These are phyloP conservation scores for Smutsia gigantea DNA, from an alignment of 2,797 vertebrate genomes.

Conservation along the genomic window DNA sequence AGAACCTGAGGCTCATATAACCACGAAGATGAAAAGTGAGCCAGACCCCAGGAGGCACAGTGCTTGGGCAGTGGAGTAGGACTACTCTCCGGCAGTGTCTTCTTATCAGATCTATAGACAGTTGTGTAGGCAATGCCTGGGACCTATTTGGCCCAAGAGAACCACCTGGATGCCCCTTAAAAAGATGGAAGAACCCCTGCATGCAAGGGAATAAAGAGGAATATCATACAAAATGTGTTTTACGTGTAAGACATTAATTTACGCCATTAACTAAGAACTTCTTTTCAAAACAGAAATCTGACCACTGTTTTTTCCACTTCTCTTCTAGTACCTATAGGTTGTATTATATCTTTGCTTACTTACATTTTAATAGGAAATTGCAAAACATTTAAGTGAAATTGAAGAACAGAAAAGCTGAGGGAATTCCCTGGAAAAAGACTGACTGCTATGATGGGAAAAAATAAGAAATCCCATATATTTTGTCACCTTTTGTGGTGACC, in stretches of 20 bases:
- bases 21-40: too few species aligned
- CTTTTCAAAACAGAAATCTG: not conserved
- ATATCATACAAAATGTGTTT: not conserved
- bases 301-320: not conserved
- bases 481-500: not conserved
- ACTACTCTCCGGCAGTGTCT: too few species aligned
- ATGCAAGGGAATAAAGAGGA: not conserved
- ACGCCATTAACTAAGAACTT: not conserved
- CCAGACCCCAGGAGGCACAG: too few species aligned
- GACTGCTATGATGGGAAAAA: not conserved
- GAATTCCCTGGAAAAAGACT: not conserved
- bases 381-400: not conserved
- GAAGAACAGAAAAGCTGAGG: not conserved
- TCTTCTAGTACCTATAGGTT: not conserved
- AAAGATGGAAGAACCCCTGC: not conserved
- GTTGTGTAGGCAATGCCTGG: too few species aligned
- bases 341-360: not conserved
- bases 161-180: rapidly evolving
- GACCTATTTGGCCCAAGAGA: not conserved
- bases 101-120: not conserved
- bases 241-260: not conserved
- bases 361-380: not conserved
- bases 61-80: too few species aligned
- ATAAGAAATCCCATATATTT: not conserved
- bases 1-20: too few species aligned